Conservation (phyloP, 2,888 invertebrate species). For the Ochropleura leucogaster region DNA sequence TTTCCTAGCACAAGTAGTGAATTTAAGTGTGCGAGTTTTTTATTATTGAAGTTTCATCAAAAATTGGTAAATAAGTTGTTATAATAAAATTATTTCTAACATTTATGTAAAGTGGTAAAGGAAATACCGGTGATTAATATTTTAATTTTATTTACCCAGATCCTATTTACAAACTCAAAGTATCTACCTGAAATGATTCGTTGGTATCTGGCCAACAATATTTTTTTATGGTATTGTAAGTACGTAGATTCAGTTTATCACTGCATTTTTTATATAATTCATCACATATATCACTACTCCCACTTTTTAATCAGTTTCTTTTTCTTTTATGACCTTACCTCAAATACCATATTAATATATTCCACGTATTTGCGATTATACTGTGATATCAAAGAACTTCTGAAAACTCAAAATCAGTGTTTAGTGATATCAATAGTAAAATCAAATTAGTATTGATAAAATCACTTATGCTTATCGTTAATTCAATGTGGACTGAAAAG, state of each 20-base stretch:
- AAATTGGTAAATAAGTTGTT: slow-evolving; percentile 36
- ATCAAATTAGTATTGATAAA: slow-evolving; percentile 46
- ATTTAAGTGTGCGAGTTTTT: slow-evolving; percentile 28
- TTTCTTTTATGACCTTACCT: slow-evolving; percentile 7
- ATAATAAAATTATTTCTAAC: neutral
- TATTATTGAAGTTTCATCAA: slow-evolving; percentile 1
- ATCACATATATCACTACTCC: slow-evolving; percentile 9
- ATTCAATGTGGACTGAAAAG: slow-evolving; percentile 31
- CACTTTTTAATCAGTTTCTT: slow-evolving; percentile 13
- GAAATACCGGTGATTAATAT: slow-evolving; percentile 29
- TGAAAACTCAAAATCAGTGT: slow-evolving; percentile 39
- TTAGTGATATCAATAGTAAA: slow-evolving; percentile 45
- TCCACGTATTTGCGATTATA: slow-evolving; percentile 28
- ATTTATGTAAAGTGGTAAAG: neutral
- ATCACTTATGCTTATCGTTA: slow-evolving; percentile 44
- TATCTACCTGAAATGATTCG: slow-evolving; percentile 32
- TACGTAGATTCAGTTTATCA: slow-evolving; percentile 32
- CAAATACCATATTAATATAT: slow-evolving; percentile 16
- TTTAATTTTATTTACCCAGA: slow-evolving; percentile 45
- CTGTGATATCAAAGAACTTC: slow-evolving; percentile 20
- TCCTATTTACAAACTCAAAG: slow-evolving; percentile 30
- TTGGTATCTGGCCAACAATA: slow-evolving; percentile 30
- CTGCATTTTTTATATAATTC: neutral
- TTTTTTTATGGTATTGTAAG: slow-evolving; percentile 49
- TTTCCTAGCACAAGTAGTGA: slow-evolving; percentile 10